Evolutionary conservation across 1,140 invertebrate genomes (phyloP).

Genomic region (Drosophila rhopaloa): DNA sequence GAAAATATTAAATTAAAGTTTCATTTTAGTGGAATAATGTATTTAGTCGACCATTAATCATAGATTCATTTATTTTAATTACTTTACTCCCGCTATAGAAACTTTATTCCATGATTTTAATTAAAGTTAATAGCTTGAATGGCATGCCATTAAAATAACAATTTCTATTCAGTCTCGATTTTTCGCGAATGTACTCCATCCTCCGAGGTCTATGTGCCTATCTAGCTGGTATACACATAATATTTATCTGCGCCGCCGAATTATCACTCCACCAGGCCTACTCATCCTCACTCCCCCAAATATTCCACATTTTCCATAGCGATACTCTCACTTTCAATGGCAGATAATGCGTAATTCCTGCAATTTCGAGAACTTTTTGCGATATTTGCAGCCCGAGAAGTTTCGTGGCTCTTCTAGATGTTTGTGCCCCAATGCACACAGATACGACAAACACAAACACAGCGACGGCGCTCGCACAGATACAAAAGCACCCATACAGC

Average conservation of each 20-base stretch:
- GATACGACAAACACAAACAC: conserved; percentile 3
- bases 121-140: neutral
- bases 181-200: conserved; percentile 26
- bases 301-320: conserved; percentile 19
- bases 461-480: neutral
- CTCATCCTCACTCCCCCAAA: neutral
- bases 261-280: conserved; percentile 28
- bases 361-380: conserved; percentile 59
- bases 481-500: conserved; percentile 15
- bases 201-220: neutral
- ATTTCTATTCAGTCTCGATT: neutral
- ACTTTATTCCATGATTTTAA: neutral
- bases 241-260: neutral
- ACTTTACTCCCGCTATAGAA: neutral
- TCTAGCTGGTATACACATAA: conserved; percentile 14
- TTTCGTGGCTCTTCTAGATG: conserved; percentile 38
- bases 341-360: conserved; percentile 49
- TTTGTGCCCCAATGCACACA: conserved; percentile 13
- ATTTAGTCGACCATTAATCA: neutral
- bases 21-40: too few relatives aligned
- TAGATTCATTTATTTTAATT: neutral
- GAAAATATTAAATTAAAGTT: too few relatives aligned
- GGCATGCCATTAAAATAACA: neutral
- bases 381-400: conserved; percentile 45
- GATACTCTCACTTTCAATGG: conserved; percentile 47